Evolutionary conservation across 1,140 invertebrate species (phyloP), one percentile per base, ranked within the genome.

Genomic region (Drosophila quadrilineata): DNA sequence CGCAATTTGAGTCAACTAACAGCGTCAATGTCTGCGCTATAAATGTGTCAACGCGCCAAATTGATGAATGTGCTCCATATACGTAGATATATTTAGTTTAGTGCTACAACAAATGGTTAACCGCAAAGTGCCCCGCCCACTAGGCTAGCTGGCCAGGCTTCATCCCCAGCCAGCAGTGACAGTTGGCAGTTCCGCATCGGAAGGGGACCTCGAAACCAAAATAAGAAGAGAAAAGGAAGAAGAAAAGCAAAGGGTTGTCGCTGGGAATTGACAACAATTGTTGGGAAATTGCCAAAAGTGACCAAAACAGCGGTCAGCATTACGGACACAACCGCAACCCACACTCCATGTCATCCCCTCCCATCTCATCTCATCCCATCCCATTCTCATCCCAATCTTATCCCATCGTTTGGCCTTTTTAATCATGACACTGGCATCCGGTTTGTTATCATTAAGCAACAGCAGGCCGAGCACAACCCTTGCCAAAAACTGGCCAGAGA

Each of bases 381-480:
- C 10, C 31, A 21, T 40, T 40, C 33, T 38, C 16, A 36, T n/a
- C n/a, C n/a, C n/a, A n/a, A n/a, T n/a, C n/a, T n/a, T n/a, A n/a
- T n/a, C n/a, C n/a, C n/a, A n/a, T n/a, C n/a, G n/a, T n/a, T n/a
- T n/a, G n/a, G 29, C 69, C 59, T 57, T 69, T 69, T 64, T 70
- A 82, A 82, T 77, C 77, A 82, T 69, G 40, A 60, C 59, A 65
- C 31, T 41, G 16, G 54, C 56, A 59, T 70, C 64, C 77, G 60
- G 73, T 80, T 60, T 77, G 77, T 85, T 84, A 77, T 85, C 79
- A 84, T 84, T 84, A 84, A 84, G 77, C 77, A 82, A 84, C 76
- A 71, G 52, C 17, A 33, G 17, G 8, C n/a, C n/a, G n/a, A n/a
- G n/a, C 49, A 21, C 68, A 84, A 84, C 77, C 77, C 77, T 77